Evolutionary conservation across 2,888 invertebrate genomes (phyloP), one percentile per base, ranked within the genome.

Genomic region (Drosophila sordidula): DNA sequence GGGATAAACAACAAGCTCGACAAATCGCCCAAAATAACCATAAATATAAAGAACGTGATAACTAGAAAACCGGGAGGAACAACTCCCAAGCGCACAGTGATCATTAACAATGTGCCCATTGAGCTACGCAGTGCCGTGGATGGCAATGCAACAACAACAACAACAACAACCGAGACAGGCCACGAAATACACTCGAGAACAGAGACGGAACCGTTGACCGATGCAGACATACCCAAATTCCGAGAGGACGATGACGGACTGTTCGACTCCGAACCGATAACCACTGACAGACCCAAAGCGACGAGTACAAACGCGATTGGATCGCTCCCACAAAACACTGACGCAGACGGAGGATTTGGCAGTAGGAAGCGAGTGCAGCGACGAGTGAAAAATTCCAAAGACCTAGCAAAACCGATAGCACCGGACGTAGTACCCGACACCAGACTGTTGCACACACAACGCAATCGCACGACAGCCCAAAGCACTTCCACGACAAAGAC

Each of bases 81-180:
- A 11, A 75, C 80, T 2, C 82, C 89, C 1, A 81, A 90, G 65
- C 82, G 89, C 2, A 90, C 90, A 6, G 89, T 91, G 9, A 68
- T 91, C n/a, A 88, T 92, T 3, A 91, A 92, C 62, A 92, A 92
- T 70, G 80, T 92, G 12, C 87, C 91, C 36, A 78, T 92, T 22
- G 90, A 91, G 52, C 58, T 92, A 2, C 74, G 92, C n/a, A 89
- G 75, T 41, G 89, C 89, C 39, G 51, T 22, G 1, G 47, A 61
- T 5, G 68, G 32, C 1, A 75, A 73, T 41, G 29, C 29, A 8
- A 67, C 65, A 8, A 67, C 65, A 6, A 38, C 26, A 25, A 63
- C 45, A 18, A 67, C 65, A 6, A 38, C 26, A 25, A 63, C 45
- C 16, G 62, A 51, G 25, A 65, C 59, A 32, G 42, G 50, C 9